Base-by-base conservation (phyloP, 2,888 invertebrate genomes). In the Salticus scenicus region DNA sequence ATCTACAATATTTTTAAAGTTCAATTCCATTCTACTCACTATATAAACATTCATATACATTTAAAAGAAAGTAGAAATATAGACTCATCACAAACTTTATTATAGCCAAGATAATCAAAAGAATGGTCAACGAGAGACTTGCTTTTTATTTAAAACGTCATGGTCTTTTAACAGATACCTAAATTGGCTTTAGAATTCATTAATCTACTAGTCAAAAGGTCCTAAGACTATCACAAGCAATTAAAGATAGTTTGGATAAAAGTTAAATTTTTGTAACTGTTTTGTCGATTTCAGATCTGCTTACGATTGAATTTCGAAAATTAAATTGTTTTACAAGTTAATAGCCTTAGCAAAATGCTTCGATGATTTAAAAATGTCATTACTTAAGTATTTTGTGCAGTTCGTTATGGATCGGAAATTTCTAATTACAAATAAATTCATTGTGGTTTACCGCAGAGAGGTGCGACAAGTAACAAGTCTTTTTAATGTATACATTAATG, bases 371-470 rank as follows among this genome's bases (percentile, higher is more conserved):
- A 24, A 41, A 37, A 20, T 24, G 0, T 5, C 1, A 24, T n/a
- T 2, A 0, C 37, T n/a, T 24, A 69, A 33, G n/a, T 37, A 41
- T 69, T 69, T 37, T 69, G 20, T 8, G 69, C 69, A 5, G 72
- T 72, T n/a, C 4, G 57, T 1, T 72, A 72, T 31, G 72, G 72
- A 51, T 12, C 27, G 12, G n/a, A 57, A 51, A 51, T n/a, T 8
- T 72, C 72, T n/a, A 31, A 5, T 30, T 72, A 31, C 30, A 66
- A 30, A 30, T n/a, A 66, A 28, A 30, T n/a, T 1, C 30, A 72
- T 72, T 57, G 30, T 30, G 57, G 72, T 51, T 20, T 72, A 30
- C 72, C 1, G 33, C 57, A 72, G 33, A 20, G 24, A 57, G 72
- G 57, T 5, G n/a, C 20, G n/a, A 72, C 30, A 1, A 72, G 31